These are phyloP conservation scores for Laticauda laticaudata DNA, from an alignment of 2,113 vertebrate genomes.

Conservation along the genomic window DNA sequence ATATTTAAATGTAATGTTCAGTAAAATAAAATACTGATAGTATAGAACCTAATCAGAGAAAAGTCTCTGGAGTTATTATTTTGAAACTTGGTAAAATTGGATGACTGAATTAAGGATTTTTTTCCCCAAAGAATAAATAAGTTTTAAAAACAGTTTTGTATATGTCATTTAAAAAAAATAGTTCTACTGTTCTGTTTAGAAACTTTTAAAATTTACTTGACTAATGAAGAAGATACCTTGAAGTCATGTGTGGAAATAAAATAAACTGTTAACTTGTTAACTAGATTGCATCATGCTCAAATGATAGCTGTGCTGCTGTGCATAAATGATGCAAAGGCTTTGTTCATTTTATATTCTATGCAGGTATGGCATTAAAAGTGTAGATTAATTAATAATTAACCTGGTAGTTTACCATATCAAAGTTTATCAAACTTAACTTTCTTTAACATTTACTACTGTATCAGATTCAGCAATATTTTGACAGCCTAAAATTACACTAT, in stretches of 20 bases:
- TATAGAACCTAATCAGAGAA: not conserved
- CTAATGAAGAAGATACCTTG: not conserved
- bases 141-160: not conserved
- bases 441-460: slow-evolving; percentile 62
- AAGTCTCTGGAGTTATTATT: not conserved
- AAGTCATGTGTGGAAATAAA: not conserved
- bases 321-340: not conserved
- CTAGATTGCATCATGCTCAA: not conserved
- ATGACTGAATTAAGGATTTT: not conserved
- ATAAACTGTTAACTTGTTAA: not conserved
- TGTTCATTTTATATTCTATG: not conserved
- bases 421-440: slow-evolving; percentile 65
- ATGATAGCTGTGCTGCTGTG: too few relatives aligned
- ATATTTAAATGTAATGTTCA: not conserved
- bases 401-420: slow-evolving; percentile 14
- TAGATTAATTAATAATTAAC: slow-evolving; percentile 32
- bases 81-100: not conserved
- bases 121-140: not conserved
- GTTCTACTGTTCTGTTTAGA: not conserved
- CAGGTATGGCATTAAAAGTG: not conserved
- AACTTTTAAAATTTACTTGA: not conserved
- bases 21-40: not conserved
- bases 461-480: slow-evolving; percentile 73
- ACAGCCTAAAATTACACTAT: slow-evolving; percentile 75
- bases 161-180: not conserved